Base-by-base conservation (phyloP, 2,797 vertebrate genomes). In the Acanthornis magna region DNA sequence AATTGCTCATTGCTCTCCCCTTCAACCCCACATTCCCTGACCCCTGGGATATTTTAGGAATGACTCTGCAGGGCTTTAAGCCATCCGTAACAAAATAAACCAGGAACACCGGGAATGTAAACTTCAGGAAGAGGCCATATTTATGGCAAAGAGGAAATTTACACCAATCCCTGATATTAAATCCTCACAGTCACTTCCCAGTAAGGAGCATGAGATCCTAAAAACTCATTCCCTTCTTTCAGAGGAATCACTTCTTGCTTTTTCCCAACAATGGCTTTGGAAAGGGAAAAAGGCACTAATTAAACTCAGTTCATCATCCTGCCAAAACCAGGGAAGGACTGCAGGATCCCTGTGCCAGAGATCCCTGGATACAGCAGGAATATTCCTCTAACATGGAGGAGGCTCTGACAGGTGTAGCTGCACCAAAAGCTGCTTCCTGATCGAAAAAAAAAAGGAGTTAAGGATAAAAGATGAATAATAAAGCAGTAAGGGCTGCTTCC, bases 311-410 rank as follows among this genome's bases (percentile, higher is more conserved):
- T 42, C 16, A 48, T 27, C 45, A 38, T 16, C 65, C 78, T 87
- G 81, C 63, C 50, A 53, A 51, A 79, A 10, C 8, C 75, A 75
- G 0, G 0, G 57, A 50, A 5, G 8, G 14, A 15, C 0, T 29
- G 57, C 40, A 50, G 79, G 55, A 82, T 26, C 60, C 32, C 80
- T 23, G 51, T 2, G 10, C 20, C 27, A 32, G 23, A 2, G 3
- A 58, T 16, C 51, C 29, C 54, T 47, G 51, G 55, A 65, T 7
- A 10, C 27, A 27, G 13, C 13, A 13, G 73, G 36, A 74, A 60
- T 36, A 15, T 29, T 47, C 74, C 58, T 11, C 20, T 66, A 68
- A 1, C 45, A 16, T 16, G 5, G 3, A 57, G 29, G 8, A 68
- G 32, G 36, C 42, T 79, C 83, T 34, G 15, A 38, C 48, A 14